These are phyloP conservation scores for Perca schrenkii DNA, from an alignment of 2,113 vertebrate genomes.

Conservation along the genomic window DNA sequence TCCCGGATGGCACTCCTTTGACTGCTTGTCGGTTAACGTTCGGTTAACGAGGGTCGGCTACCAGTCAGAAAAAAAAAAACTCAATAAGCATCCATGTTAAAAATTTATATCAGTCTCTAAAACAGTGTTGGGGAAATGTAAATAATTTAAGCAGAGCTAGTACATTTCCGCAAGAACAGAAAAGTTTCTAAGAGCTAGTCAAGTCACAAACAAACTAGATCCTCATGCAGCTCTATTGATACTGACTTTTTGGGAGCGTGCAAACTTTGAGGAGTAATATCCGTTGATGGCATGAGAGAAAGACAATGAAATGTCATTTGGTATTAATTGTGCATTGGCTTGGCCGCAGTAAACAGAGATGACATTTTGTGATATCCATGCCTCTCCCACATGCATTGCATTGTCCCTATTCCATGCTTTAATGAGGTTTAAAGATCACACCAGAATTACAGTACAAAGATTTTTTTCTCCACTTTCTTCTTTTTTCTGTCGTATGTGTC, in stretches of 20 bases:
- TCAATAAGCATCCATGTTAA: too few species aligned
- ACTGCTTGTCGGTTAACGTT: too few species aligned
- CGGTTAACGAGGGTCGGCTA: too few species aligned
- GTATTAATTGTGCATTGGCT: constrained; percentile 75
- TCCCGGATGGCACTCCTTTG: too few species aligned
- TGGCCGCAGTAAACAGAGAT: constrained; percentile 76
- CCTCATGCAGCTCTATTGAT: constrained; percentile 34
- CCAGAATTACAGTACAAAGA: constrained; percentile 21
- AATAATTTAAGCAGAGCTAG: background rate
- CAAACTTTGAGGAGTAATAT: constrained; percentile 73
- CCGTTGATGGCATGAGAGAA: constrained; percentile 58
- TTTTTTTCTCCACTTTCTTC: background rate
- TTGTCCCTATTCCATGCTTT: constrained; percentile 54
- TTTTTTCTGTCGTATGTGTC: background rate
- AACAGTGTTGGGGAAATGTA: background rate
- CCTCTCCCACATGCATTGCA: constrained; percentile 33
- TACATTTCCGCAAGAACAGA: constrained; percentile 54
- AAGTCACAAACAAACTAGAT: constrained; percentile 47
- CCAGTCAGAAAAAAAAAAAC: too few species aligned
- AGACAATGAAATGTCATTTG: constrained; percentile 75
- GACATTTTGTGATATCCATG: constrained; percentile 72
- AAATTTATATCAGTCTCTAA: background rate
- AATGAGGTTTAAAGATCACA: constrained; percentile 57
- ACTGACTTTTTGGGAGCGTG: constrained; percentile 56
- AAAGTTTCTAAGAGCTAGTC: constrained; percentile 22